Conservation (phyloP, 2,797 vertebrate genomes). For the Microctenopoma stevenorrisi region DNA sequence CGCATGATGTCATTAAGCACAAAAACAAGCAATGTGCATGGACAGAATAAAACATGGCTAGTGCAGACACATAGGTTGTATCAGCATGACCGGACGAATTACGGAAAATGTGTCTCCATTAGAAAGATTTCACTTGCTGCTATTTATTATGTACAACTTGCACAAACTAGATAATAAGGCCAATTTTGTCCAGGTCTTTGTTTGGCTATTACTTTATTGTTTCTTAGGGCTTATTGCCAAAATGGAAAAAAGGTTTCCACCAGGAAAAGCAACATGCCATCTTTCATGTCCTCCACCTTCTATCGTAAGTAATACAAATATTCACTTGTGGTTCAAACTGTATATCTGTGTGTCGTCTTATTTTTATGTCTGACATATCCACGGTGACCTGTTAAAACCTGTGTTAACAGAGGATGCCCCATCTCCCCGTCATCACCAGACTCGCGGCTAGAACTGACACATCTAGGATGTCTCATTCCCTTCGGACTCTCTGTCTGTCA, state of each 20-base stretch:
- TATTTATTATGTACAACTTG: neutral
- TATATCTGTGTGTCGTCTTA: neutral
- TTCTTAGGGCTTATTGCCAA: neutral
- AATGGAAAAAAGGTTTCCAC: neutral
- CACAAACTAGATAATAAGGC: neutral
- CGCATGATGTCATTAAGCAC: conserved; percentile 29
- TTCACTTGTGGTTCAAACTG: neutral
- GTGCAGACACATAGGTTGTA: conserved; percentile 1
- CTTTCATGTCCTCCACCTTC: neutral
- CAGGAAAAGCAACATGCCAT: neutral
- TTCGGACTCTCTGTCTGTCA: conserved; percentile 5
- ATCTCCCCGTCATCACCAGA: conserved; percentile 49
- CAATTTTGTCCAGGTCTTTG: neutral
- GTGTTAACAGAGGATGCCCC: conserved; percentile 21
- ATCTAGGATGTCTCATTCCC: conserved; percentile 66
- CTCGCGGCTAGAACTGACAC: conserved; percentile 61
- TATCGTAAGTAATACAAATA: neutral
- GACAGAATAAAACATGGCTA: conserved; percentile 5
- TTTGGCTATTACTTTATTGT: neutral
- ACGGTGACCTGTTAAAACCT: conserved; percentile 20
- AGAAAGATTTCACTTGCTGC: neutral
- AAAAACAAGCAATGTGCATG: conserved; percentile 12
- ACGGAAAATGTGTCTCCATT: conserved; percentile 9
- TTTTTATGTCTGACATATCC: neutral
- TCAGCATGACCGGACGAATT: conserved; percentile 1